Base-by-base conservation (phyloP, 2,888 invertebrate species). In the Galeruca laticollis region DNA sequence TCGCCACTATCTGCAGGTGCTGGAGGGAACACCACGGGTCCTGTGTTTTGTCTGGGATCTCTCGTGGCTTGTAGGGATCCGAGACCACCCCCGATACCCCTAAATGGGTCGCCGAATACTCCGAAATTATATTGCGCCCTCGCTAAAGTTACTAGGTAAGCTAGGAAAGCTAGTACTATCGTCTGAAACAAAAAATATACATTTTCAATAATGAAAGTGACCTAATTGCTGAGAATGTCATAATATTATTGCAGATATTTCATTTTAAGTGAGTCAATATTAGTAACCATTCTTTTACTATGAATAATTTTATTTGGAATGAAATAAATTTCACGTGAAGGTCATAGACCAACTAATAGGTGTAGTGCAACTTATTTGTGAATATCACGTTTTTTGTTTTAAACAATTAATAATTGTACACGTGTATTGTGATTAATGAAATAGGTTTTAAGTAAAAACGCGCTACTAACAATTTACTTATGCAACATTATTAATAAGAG, bases 1-100 rank as follows among this genome's bases (percentile, higher is more conserved):
- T 89, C 89, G n/a, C 86, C 87, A 70, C 83, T 86, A 84, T 92
- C 91, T 73, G 90, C 87, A 52, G 92, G 89, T 77, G 92, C 91
- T 69, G 90, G 89, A 43, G 93, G 93, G 87, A 94, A 95, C 61
- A 94, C 88, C 60, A 95, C 93, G 71, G 95, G 94, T 79, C 95
- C 95, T 91, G 88, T 87, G 80, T 90, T 88, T 54, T 87, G 88
- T 81, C 90, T 85, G 26, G 90, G 88, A 79, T 90, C 90, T 79
- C 90, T 87, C 47, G 86, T 83, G 9, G 85, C 85, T 2, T 87
- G 86, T 2, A 87, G 83, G 9, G 87, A 82, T 20, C 86, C 87
- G 67, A 86, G 84, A 62, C 83, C 84, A 57, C 87, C 86, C 21
- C 84, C 86, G 51, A 87, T 87, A 54, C 73, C 71, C 52, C 76